phyloP scores from a whole-genome alignment of 2,888 invertebrate species.

The Hyalella azteca region DNA sequence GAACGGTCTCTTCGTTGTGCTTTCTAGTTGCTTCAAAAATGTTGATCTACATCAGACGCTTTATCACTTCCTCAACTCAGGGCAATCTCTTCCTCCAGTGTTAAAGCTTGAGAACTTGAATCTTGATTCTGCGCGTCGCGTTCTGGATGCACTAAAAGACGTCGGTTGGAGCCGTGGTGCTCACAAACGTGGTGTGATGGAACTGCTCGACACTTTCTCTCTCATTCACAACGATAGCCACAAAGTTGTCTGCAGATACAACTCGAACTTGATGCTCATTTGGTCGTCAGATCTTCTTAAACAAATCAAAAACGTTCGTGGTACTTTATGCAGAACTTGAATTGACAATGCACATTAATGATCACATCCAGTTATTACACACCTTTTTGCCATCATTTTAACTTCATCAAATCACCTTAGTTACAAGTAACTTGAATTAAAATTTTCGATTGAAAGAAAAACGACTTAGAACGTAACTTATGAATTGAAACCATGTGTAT shows the following conservation, averaged over 20 bases:
- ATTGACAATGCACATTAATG: too few species aligned
- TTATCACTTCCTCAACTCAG: neutral
- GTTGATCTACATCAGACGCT: slow-evolving; percentile 41
- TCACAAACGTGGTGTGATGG: neutral
- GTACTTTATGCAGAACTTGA: too few species aligned
- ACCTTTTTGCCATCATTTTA: too few species aligned
- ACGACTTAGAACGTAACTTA: too few species aligned
- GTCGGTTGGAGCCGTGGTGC: neutral
- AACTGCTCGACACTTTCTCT: neutral
- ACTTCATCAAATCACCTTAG: too few species aligned
- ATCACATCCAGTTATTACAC: too few species aligned
- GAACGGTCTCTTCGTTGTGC: slow-evolving; percentile 40
- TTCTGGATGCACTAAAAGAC: neutral
- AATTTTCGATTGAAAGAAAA: too few species aligned
- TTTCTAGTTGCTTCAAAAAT: slow-evolving; percentile 42
- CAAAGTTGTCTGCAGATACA: slow-evolving; percentile 28
- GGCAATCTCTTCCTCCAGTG: neutral
- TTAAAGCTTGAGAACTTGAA: neutral
- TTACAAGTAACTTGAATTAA: too few species aligned
- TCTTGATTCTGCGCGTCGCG: neutral
- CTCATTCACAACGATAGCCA: slow-evolving; percentile 1
- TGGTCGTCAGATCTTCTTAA: neutral
- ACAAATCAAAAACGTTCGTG: neutral
- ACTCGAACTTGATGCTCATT: neutral
- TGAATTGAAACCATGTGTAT: too few species aligned